Evolutionary conservation across 2,888 invertebrate genomes (phyloP).

Genomic region (Phyllotreta striolata): DNA sequence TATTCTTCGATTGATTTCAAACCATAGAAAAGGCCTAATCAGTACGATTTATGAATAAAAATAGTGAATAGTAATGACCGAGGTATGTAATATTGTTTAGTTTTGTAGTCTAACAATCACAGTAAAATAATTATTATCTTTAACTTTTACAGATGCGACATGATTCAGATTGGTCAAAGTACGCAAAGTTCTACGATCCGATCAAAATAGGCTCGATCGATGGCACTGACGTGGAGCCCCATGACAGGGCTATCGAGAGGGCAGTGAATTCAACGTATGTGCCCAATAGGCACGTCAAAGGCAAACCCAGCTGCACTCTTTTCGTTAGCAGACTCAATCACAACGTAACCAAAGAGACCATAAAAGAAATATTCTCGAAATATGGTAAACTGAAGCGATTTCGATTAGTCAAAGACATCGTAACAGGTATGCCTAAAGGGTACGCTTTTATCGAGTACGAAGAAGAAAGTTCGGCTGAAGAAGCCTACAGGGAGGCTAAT

Average conservation of each 20-base stretch:
- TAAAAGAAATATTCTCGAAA: constrained; percentile 67
- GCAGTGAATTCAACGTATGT: constrained; percentile 74
- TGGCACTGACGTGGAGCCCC: constrained; percentile 83
- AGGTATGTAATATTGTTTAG: no score
- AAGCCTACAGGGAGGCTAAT: constrained; percentile 69
- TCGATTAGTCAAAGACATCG: constrained; percentile 77
- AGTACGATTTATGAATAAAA: no score
- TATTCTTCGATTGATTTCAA: no score
- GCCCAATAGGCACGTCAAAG: constrained; percentile 72
- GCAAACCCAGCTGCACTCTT: constrained; percentile 75
- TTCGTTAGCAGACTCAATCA: constrained; percentile 79
- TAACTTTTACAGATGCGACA: constrained; percentile 1
- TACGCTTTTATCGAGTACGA: constrained; percentile 89
- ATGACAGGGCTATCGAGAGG: constrained; percentile 78
- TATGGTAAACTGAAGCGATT: constrained; percentile 72
- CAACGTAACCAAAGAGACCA: constrained; percentile 69
- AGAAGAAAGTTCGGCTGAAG: constrained; percentile 66
- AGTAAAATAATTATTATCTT: not conserved
- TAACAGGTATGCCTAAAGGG: constrained; percentile 79
- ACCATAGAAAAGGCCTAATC: no score
- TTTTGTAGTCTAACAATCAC: no score
- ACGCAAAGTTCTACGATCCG: constrained; percentile 75
- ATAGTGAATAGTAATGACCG: no score
- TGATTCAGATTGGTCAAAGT: constrained; percentile 63
- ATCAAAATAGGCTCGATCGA: constrained; percentile 87